These are phyloP conservation scores for Varanus salvator DNA, from an alignment of 2,113 vertebrate genomes.

Conservation along the genomic window DNA sequence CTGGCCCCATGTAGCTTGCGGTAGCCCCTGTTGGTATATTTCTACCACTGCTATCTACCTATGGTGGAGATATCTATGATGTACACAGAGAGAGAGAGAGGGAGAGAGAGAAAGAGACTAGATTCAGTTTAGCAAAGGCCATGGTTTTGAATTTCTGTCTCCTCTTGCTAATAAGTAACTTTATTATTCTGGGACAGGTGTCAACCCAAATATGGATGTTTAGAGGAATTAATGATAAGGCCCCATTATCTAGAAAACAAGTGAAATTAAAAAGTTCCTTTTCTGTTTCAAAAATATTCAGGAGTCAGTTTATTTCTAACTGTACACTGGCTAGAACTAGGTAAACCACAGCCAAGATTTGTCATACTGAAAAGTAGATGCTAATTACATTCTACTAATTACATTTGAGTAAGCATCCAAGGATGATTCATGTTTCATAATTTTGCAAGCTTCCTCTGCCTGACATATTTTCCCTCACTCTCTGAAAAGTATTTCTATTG, in stretches of 20 bases:
- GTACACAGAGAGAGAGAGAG: neutral
- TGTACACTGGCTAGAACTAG: conserved; percentile 46
- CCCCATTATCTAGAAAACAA: conserved; percentile 9
- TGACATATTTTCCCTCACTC: conserved; percentile 57
- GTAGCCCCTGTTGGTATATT: too few species aligned
- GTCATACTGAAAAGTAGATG: conserved; percentile 76
- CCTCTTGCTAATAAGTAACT: neutral
- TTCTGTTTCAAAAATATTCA: neutral
- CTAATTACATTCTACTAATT: conserved; percentile 82
- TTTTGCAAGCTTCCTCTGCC: conserved; percentile 61
- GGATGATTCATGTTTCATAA: conserved; percentile 74
- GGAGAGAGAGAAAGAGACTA: neutral
- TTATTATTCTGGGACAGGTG: neutral
- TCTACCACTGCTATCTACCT: too few species aligned
- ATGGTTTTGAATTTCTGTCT: neutral
- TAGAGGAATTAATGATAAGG: neutral
- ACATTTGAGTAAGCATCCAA: conserved; percentile 76
- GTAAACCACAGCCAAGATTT: conserved; percentile 60
- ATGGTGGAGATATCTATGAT: too few species aligned
- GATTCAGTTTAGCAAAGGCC: neutral
- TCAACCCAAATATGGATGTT: neutral
- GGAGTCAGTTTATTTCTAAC: conserved; percentile 3
- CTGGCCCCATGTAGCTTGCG: too few species aligned
- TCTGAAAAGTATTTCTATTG: conserved; percentile 56
- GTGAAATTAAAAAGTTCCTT: conserved; percentile 19